Conservation (phyloP, 2,888 invertebrate species). For the Steinernema scapterisci region DNA sequence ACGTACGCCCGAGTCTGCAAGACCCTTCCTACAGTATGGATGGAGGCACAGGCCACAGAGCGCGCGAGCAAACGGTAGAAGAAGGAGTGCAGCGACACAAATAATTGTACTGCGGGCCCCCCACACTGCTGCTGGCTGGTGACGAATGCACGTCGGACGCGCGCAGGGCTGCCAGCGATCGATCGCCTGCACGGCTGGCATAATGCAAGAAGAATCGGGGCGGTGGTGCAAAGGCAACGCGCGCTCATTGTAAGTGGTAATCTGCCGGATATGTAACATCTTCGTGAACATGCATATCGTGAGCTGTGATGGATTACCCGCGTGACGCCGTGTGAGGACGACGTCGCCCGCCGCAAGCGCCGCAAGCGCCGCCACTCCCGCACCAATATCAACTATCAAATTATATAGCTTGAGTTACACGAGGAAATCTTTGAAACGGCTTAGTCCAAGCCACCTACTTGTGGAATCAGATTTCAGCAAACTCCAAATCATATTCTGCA, state of each 20-base stretch:
- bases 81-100: conserved; percentile 16
- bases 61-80: conserved; percentile 27
- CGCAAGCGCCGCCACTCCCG: too few relatives aligned
- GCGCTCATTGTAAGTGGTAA: conserved; percentile 27
- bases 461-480: too few relatives aligned
- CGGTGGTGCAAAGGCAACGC: conserved; percentile 10
- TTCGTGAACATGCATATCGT: neutral
- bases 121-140: conserved; percentile 30
- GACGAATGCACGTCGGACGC: conserved; percentile 30
- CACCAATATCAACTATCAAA: too few relatives aligned
- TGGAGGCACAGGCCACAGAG: neutral
- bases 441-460: too few relatives aligned
- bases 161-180: conserved; percentile 27
- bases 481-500: too few relatives aligned
- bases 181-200: conserved; percentile 30
- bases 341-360: too few relatives aligned
- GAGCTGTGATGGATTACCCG: too few relatives aligned
- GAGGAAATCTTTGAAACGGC: too few relatives aligned
- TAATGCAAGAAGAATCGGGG: conserved; percentile 27
- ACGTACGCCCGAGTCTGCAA: conserved; percentile 18
- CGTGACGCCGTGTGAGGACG: too few relatives aligned
- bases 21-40: neutral
- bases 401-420: too few relatives aligned
- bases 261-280: conserved; percentile 3
- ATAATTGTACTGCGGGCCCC: conserved; percentile 32